phyloP scores from a whole-genome alignment of 1,140 invertebrate species.

The Halotydeus destructor region DNA sequence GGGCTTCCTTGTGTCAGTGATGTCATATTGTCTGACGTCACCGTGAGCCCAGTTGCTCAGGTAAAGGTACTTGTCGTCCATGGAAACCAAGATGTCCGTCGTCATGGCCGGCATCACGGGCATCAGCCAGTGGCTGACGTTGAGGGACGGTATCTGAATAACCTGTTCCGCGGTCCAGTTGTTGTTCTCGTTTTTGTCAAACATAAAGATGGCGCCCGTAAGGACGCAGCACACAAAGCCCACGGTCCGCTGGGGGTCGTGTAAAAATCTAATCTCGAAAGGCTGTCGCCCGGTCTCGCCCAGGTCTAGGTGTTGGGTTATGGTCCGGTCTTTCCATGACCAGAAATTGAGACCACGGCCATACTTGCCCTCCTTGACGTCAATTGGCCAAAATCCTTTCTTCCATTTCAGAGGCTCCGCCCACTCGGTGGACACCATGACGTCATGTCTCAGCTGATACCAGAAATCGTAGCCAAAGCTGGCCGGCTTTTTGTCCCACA shows the following conservation, averaged over 20 bases:
- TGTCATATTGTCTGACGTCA: slow-evolving; percentile 88
- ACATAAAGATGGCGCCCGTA: slow-evolving; percentile 47
- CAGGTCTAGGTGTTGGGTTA: slow-evolving; percentile 61
- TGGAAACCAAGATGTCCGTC: slow-evolving; percentile 75
- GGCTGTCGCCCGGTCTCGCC: slow-evolving; percentile 64
- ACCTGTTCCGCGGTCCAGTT: slow-evolving; percentile 58
- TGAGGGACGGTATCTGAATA: slow-evolving; percentile 47
- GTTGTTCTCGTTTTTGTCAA: slow-evolving; percentile 29
- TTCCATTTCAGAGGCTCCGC: slow-evolving; percentile 62
- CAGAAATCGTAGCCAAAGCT: slow-evolving; percentile 49
- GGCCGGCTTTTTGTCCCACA: slow-evolving; percentile 10
- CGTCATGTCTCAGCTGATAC: slow-evolving; percentile 85
- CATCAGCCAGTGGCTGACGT: slow-evolving; percentile 44
- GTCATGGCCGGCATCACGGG: slow-evolving; percentile 52
- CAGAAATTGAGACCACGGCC: slow-evolving; percentile 69
- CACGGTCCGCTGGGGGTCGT: slow-evolving; percentile 54
- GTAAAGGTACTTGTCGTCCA: slow-evolving; percentile 84
- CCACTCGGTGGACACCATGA: slow-evolving; percentile 81
- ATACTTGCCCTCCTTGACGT: slow-evolving; percentile 40
- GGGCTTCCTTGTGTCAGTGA: slow-evolving; percentile 54
- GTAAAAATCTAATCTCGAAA: slow-evolving; percentile 78
- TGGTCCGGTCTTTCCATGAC: slow-evolving; percentile 57
- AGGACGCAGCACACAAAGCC: slow-evolving; percentile 68
- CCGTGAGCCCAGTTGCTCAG: slow-evolving; percentile 78
- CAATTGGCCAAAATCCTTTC: slow-evolving; percentile 43